phyloP scores from a whole-genome alignment of 2,888 invertebrate genomes.

The Taphrorychus bicolor region DNA sequence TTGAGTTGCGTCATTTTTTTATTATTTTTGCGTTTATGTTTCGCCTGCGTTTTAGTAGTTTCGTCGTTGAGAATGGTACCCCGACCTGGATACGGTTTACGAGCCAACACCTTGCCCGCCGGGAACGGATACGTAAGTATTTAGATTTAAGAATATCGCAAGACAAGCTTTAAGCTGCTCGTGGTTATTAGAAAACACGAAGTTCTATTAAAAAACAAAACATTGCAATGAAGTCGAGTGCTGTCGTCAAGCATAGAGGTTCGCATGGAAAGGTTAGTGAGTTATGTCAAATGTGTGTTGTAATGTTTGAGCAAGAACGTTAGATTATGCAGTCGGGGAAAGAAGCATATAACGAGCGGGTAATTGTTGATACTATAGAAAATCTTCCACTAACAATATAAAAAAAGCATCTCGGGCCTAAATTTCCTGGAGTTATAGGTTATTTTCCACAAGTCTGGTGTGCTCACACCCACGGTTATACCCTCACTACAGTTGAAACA shows the following conservation, averaged over 20 bases:
- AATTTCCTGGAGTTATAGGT: too few species aligned
- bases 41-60: conserved; percentile 61
- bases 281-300: neutral
- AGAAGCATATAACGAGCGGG: too few species aligned
- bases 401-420: too few species aligned
- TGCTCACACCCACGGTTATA: too few species aligned
- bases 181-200: neutral
- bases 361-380: too few species aligned
- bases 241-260: too few species aligned
- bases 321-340: too few species aligned
- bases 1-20: conserved; percentile 50
- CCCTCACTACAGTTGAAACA: neutral
- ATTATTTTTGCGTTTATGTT: conserved; percentile 44
- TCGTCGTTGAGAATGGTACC: conserved; percentile 71
- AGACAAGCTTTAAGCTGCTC: neutral
- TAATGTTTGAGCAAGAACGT: too few species aligned
- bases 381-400: too few species aligned
- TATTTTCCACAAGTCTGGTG: too few species aligned
- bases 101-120: conserved; percentile 77
- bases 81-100: conserved; percentile 79
- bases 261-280: neutral
- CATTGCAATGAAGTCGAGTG: too few species aligned
- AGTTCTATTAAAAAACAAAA: conserved; percentile 1
- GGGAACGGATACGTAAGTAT: conserved; percentile 59
- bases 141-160: neutral